Evolutionary conservation across 2,888 invertebrate species (phyloP).

Genomic region (Chironomus tentans): DNA sequence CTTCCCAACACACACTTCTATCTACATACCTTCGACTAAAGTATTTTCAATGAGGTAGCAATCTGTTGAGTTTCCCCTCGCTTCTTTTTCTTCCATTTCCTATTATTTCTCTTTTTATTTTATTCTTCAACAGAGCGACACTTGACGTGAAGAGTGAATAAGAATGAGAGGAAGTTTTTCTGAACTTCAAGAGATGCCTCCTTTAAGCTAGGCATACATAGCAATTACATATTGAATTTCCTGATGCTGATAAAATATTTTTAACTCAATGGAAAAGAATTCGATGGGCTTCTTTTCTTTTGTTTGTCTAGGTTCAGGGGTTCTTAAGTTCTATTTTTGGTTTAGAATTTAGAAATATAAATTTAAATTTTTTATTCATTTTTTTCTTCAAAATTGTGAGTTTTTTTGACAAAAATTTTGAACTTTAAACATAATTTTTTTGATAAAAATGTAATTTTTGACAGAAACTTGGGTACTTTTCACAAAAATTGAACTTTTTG

Average conservation of each 20-base stretch:
- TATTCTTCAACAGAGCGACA: neutral
- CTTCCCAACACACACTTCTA: neutral
- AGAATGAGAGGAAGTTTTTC: neutral
- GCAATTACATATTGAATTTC: slow-evolving; percentile 12
- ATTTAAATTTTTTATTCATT: too few species aligned
- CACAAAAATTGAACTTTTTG: too few species aligned
- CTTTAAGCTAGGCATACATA: neutral
- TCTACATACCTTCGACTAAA: neutral
- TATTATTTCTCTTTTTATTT: neutral
- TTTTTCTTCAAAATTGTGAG: too few species aligned
- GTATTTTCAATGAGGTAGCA: slow-evolving; percentile 4
- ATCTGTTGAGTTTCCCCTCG: slow-evolving; percentile 13
- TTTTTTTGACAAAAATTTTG: too few species aligned
- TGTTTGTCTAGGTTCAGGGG: too few species aligned
- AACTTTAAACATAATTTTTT: too few species aligned
- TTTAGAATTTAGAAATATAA: too few species aligned
- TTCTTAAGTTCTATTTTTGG: too few species aligned
- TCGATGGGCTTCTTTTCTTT: neutral
- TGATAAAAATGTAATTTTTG: too few species aligned
- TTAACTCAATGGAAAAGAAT: neutral
- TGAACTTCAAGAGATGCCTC: neutral
- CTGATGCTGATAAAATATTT: slow-evolving; percentile 3
- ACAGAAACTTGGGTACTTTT: too few species aligned
- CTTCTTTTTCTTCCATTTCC: too few species aligned
- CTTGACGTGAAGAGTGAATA: neutral